phyloP scores from a whole-genome alignment of 2,797 vertebrate species.

The Epinephelus coioides region DNA sequence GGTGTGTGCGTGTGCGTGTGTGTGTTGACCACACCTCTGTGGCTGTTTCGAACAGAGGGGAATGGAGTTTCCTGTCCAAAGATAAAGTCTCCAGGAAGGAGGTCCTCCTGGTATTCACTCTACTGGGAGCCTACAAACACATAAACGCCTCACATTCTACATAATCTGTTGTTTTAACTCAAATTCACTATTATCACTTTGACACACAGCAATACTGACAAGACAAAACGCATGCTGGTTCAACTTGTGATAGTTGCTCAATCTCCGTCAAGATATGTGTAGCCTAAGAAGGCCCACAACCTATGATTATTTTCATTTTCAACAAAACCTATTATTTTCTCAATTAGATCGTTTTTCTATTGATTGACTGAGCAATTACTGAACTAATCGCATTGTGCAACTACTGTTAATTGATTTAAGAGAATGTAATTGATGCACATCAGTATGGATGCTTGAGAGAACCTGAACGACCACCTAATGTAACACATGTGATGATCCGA shows the following conservation, averaged over 20 bases:
- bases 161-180: not conserved
- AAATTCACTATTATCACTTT: not conserved
- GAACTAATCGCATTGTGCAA: not conserved
- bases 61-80: constrained; percentile 75
- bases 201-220: not conserved
- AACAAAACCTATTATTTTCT: not conserved
- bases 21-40: constrained; percentile 71
- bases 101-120: constrained; percentile 50
- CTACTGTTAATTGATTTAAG: too few species aligned
- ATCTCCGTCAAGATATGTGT: not conserved
- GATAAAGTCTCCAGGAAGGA: constrained; percentile 74
- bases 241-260: not conserved
- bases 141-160: constrained; percentile 5
- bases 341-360: not conserved
- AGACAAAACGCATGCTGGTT: not conserved
- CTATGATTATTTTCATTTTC: not conserved
- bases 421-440: too few species aligned
- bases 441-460: too few species aligned
- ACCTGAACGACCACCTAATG: too few species aligned
- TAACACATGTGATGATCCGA: too few species aligned
- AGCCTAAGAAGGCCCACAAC: not conserved
- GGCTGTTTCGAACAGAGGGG: constrained; percentile 55
- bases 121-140: constrained; percentile 13
- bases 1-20: constrained; percentile 48
- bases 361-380: not conserved